Evolutionary conservation across 2,113 vertebrate species (phyloP).

Genomic region (Cyprinodon brontotheroides): DNA sequence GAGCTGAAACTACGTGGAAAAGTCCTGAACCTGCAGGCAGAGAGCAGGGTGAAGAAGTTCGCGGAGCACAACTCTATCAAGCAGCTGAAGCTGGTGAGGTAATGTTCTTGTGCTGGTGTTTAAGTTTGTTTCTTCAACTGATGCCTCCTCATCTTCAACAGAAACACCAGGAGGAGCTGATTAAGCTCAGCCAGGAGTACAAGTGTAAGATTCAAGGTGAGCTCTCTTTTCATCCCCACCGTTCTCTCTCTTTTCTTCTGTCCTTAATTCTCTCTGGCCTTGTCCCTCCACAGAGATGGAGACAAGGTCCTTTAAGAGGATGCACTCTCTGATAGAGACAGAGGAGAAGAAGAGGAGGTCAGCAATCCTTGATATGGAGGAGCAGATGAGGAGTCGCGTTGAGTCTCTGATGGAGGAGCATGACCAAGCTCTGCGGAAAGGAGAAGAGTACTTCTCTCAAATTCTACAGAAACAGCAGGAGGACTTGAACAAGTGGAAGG

Average conservation of each 20-base stretch:
- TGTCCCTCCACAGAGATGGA: constrained; percentile 80
- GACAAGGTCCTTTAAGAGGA: constrained; percentile 81
- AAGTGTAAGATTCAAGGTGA: constrained; percentile 86
- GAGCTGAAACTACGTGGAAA: constrained; percentile 57
- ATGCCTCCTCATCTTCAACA: constrained; percentile 60
- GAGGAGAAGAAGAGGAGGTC: constrained; percentile 80
- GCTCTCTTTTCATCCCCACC: neutral
- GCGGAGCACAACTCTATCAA: constrained; percentile 77
- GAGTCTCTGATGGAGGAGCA: constrained; percentile 81
- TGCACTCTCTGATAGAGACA: constrained; percentile 75
- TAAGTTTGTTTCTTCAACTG: neutral
- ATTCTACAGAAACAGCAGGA: constrained; percentile 78
- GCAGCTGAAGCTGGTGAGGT: constrained; percentile 84
- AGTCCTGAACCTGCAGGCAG: constrained; percentile 72
- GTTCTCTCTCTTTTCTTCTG: too few species aligned
- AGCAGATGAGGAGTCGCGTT: constrained; percentile 82
- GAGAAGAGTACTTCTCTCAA: constrained; percentile 84
- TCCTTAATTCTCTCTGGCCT: neutral
- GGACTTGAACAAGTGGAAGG: constrained; percentile 86
- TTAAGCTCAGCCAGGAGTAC: constrained; percentile 80
- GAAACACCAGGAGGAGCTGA: constrained; percentile 88
- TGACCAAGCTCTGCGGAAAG: constrained; percentile 79
- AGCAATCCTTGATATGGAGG: constrained; percentile 81
- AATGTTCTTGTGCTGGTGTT: neutral
- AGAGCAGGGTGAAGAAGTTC: constrained; percentile 82